Evolutionary conservation across 2,113 vertebrate genomes (phyloP).

Genomic region (Heloderma charlesbogerti): DNA sequence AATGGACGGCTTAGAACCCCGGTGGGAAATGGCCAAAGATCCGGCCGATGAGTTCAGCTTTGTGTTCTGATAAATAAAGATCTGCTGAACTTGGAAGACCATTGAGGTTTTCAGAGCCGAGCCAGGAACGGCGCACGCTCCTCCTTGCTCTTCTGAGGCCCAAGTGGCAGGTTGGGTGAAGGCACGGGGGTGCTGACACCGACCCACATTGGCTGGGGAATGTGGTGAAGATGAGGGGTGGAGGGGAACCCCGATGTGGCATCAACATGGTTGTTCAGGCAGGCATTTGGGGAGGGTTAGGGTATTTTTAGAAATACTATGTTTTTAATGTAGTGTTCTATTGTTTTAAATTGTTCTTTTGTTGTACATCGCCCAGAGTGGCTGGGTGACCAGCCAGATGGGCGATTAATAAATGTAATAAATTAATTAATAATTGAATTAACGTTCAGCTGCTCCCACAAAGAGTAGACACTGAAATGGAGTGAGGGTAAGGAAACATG

Average conservation of each 20-base stretch:
- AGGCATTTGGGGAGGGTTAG: no score
- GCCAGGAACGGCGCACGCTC: background rate
- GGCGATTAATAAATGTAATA: no score
- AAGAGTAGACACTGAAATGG: background rate
- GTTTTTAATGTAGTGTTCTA: no score
- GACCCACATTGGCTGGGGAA: background rate
- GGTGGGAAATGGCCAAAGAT: background rate
- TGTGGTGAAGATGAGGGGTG: background rate
- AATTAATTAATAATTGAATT: no score
- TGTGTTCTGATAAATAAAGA: background rate
- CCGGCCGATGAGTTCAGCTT: background rate
- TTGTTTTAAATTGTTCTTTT: no score
- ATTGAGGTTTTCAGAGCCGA: background rate
- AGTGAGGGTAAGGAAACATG: no score
- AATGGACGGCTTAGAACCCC: background rate
- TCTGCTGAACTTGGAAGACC: background rate
- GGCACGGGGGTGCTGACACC: background rate
- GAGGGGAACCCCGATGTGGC: background rate
- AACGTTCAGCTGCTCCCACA: background rate
- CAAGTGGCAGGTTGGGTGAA: background rate
- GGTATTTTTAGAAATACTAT: no score
- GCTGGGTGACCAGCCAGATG: no score
- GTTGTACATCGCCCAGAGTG: no score
- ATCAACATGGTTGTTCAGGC: no score
- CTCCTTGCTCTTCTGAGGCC: background rate